A percentile compares a stretch with the other conserved stretches of the same genome.
These are phyloP conservation scores for Lysiphlebus fabarum DNA, from an alignment of 1,140 invertebrate species.

Conservation along the genomic window DNA sequence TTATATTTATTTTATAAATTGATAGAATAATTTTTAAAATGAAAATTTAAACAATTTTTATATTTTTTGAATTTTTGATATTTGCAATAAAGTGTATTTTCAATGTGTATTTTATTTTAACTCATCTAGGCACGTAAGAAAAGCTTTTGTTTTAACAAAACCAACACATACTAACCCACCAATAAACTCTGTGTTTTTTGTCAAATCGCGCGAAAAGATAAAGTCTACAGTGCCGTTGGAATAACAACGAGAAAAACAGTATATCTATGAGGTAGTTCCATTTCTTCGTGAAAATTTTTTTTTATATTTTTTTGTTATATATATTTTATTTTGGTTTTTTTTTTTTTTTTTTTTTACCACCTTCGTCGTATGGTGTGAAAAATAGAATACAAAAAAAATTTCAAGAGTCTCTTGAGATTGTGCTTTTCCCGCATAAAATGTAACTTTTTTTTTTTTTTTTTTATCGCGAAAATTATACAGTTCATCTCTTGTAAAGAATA, in stretches of 20 bases:
- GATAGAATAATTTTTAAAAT: no score
- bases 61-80: no score
- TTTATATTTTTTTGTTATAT: no score
- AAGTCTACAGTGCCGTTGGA: constrained; percentile 29
- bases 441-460: constrained; percentile 13
- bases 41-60: no score
- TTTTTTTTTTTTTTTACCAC: constrained; percentile 18
- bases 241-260: constrained; percentile 19
- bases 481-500: no score
- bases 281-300: background rate
- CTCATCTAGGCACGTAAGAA: constrained; percentile 11
- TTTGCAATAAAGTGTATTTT: no score
- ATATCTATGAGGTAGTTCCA: background rate
- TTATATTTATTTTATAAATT: no score
- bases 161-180: constrained; percentile 7
- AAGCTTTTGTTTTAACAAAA: constrained; percentile 30
- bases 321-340: background rate
- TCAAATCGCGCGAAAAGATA: constrained; percentile 44
- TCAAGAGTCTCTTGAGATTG: constrained; percentile 19
- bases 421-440: background rate
- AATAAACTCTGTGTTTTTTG: constrained; percentile 26
- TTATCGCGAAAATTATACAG: background rate
- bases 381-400: background rate
- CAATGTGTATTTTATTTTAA: background rate
- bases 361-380: constrained; percentile 9